A percentile compares a stretch with the other conserved stretches of the same genome.
These are phyloP conservation scores for Ecliptopera silaceata DNA, from an alignment of 2,888 invertebrate genomes.

Conservation along the genomic window DNA sequence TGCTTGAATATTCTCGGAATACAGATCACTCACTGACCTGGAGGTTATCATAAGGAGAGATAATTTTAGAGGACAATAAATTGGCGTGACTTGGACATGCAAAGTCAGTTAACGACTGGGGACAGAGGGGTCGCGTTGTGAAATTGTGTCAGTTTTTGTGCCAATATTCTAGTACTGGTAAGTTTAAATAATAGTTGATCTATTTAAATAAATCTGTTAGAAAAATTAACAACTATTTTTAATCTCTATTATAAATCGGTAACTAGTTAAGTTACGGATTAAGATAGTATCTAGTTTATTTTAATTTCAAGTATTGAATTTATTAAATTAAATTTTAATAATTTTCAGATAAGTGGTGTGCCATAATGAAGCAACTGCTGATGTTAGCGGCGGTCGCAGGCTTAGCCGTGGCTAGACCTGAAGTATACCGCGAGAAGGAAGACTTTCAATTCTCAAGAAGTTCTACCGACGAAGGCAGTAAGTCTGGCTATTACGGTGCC, in stretches of 20 bases:
- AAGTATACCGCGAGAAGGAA: conserved; percentile 73
- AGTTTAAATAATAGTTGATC: conserved; percentile 9
- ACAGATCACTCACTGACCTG: conserved; percentile 60
- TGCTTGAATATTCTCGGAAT: conserved; percentile 70
- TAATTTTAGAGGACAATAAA: conserved; percentile 72
- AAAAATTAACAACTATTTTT: too few relatives aligned
- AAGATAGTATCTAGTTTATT: too few relatives aligned
- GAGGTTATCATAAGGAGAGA: conserved; percentile 70
- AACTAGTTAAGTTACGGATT: too few relatives aligned
- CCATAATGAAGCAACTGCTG: conserved; percentile 61
- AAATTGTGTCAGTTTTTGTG: conserved; percentile 29
- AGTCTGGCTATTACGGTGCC: conserved; percentile 74
- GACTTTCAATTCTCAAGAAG: conserved; percentile 77
- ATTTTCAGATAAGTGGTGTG: conserved; percentile 42
- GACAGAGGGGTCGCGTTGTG: conserved; percentile 39
- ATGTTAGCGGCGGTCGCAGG: conserved; percentile 58
- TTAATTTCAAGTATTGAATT: too few relatives aligned
- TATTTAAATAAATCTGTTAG: too few relatives aligned
- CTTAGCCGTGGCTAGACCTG: conserved; percentile 64
- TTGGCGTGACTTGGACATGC: conserved; percentile 52
- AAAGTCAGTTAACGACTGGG: conserved; percentile 60
- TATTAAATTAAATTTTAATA: neutral
- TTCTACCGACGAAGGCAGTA: conserved; percentile 73
- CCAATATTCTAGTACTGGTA: conserved; percentile 36
- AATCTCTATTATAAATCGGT: too few relatives aligned